Conservation (phyloP, 2,888 invertebrate species). For the Buathra laborator region DNA sequence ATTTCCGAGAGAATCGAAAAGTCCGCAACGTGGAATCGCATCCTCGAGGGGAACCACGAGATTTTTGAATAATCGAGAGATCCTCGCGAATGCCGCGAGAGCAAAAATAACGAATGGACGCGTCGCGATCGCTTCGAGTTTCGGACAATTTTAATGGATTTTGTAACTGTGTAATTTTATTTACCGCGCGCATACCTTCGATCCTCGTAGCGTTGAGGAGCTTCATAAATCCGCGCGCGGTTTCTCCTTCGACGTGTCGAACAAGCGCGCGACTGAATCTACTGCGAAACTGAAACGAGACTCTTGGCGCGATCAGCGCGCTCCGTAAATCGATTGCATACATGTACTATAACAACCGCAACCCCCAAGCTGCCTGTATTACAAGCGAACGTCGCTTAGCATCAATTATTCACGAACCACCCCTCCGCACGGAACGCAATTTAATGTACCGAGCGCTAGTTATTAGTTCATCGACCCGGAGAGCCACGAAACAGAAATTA, state of each 20-base stretch:
- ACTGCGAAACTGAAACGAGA: constrained; percentile 28
- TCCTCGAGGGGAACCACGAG: background rate
- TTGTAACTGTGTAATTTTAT: background rate
- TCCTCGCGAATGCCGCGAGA: background rate
- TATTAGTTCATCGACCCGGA: constrained; percentile 23
- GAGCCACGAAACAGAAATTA: background rate
- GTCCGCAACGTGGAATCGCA: background rate
- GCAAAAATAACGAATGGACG: background rate
- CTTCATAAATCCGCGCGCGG: constrained; percentile 29
- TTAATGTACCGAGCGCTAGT: constrained; percentile 29
- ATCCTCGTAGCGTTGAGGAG: constrained; percentile 35
- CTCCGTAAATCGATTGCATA: constrained; percentile 29
- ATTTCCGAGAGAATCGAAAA: no score
- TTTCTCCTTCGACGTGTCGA: constrained; percentile 45
- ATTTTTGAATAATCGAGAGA: constrained; percentile 1
- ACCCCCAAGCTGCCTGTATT: background rate
- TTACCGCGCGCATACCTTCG: constrained; percentile 31
- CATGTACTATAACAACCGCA: background rate
- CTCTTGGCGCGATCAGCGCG: background rate
- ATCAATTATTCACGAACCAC: constrained; percentile 46
- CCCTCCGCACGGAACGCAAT: background rate
- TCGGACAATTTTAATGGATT: background rate
- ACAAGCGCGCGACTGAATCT: constrained; percentile 9
- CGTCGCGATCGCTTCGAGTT: background rate
- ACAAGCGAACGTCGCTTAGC: background rate